Conservation (phyloP, 2,113 vertebrate species). For the Macheiramphus alcinus region DNA sequence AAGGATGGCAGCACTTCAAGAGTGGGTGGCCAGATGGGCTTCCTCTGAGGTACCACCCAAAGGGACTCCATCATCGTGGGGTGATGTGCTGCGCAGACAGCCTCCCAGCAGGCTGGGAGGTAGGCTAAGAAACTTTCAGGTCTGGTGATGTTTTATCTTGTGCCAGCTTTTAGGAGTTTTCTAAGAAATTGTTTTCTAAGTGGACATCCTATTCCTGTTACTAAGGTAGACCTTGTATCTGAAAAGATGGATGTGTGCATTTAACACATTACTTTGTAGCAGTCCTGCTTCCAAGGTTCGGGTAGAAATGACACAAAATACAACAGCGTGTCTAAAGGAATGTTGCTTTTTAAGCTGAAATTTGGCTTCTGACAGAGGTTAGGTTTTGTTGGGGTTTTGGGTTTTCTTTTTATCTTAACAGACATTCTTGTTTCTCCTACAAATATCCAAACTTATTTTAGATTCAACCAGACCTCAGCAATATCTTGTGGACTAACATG, state of each 20-base stretch:
- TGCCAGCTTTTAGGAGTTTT: neutral
- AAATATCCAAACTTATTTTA: neutral
- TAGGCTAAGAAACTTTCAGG: neutral
- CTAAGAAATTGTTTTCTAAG: neutral
- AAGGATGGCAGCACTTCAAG: neutral
- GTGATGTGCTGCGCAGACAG: neutral
- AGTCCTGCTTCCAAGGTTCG: neutral
- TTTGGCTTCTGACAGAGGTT: neutral
- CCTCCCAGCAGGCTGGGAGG: neutral
- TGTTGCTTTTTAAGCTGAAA: neutral
- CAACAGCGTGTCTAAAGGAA: neutral
- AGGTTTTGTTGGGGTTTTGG: neutral
- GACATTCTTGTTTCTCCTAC: neutral
- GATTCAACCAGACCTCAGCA: neutral
- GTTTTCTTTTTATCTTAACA: neutral
- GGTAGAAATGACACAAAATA: neutral
- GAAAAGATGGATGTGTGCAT: neutral
- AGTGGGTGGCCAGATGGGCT: neutral
- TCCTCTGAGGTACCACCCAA: neutral
- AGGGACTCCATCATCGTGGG: rapidly evolving
- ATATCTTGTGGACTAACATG: neutral
- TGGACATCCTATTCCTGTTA: neutral
- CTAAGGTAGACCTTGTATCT: neutral
- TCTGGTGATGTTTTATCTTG: neutral
- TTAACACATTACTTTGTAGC: neutral